Evolutionary conservation across 2,113 vertebrate species (phyloP).

Genomic region (Nematolebias whitei): DNA sequence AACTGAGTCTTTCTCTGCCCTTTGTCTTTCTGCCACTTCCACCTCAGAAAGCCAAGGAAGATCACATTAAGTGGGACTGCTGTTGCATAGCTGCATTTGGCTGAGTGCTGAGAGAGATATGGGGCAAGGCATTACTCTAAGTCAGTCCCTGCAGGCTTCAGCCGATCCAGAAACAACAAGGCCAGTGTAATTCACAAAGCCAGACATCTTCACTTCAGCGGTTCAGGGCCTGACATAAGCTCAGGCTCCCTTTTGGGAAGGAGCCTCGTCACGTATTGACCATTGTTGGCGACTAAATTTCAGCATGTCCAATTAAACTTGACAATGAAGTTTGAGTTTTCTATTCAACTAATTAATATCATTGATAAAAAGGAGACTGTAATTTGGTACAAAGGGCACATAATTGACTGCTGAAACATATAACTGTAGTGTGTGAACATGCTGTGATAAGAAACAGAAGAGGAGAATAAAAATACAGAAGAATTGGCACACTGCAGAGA

Average conservation of each 20-base stretch:
- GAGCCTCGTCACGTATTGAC: slow-evolving; percentile 43
- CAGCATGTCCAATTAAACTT: neutral
- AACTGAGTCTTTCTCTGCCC: slow-evolving; percentile 66
- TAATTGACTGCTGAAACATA: neutral
- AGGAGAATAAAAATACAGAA: slow-evolving; percentile 13
- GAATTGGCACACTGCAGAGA: neutral
- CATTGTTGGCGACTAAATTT: slow-evolving; percentile 28
- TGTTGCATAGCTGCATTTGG: slow-evolving; percentile 75
- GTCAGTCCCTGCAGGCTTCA: slow-evolving; percentile 73
- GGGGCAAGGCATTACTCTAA: slow-evolving; percentile 77
- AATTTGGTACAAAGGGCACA: neutral
- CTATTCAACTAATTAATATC: neutral
- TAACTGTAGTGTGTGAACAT: neutral
- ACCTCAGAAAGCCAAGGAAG: slow-evolving; percentile 73
- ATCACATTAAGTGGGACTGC: slow-evolving; percentile 78
- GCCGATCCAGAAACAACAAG: slow-evolving; percentile 76
- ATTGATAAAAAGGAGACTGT: neutral
- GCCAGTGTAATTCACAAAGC: slow-evolving; percentile 72
- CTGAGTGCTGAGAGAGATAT: slow-evolving; percentile 76
- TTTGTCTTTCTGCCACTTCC: slow-evolving; percentile 72
- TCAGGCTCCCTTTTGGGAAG: slow-evolving; percentile 46
- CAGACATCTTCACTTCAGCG: slow-evolving; percentile 72
- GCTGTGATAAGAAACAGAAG: neutral
- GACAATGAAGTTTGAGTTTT: neutral
- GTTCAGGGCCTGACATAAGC: slow-evolving; percentile 61